These are phyloP conservation scores for Heteromyza rotundicornis DNA, from an alignment of 2,888 invertebrate species.

Conservation along the genomic window DNA sequence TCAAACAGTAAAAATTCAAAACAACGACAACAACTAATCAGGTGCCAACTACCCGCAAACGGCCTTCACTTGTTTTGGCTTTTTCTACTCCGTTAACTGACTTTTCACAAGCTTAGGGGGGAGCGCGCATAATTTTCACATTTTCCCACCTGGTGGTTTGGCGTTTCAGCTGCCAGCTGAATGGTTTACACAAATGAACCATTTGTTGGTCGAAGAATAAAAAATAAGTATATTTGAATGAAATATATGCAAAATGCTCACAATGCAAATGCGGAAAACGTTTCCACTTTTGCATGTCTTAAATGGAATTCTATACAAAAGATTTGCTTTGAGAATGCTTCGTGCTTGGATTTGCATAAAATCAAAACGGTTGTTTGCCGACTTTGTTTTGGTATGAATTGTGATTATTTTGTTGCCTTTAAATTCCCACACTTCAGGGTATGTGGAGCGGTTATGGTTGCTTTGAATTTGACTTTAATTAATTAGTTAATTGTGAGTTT, in stretches of 20 bases:
- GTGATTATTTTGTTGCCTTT: too few relatives aligned
- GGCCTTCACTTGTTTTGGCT: slow-evolving; percentile 17
- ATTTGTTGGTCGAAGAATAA: slow-evolving; percentile 22
- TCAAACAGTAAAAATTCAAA: too few relatives aligned
- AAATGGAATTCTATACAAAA: too few relatives aligned
- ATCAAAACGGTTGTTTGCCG: too few relatives aligned
- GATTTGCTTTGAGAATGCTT: too few relatives aligned
- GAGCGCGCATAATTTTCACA: slow-evolving; percentile 28
- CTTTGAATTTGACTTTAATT: too few relatives aligned
- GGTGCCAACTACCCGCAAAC: background rate
- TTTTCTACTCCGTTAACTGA: slow-evolving; percentile 23
- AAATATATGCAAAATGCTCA: too few relatives aligned
- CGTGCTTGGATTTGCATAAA: too few relatives aligned
- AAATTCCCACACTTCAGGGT: slow-evolving; percentile 8
- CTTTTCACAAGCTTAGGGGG: background rate
- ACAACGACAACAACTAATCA: background rate
- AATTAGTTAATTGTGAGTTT: too few relatives aligned
- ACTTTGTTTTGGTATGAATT: too few relatives aligned
- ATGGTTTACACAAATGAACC: slow-evolving; percentile 20
- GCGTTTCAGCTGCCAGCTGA: slow-evolving; percentile 12
- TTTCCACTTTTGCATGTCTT: background rate
- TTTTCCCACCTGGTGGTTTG: slow-evolving; percentile 18
- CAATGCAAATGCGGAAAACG: slow-evolving; percentile 3
- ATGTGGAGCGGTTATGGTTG: too few relatives aligned
- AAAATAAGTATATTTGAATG: too few relatives aligned